phyloP scores from a whole-genome alignment of 2,113 vertebrate species.

The Larimichthys crocea region DNA sequence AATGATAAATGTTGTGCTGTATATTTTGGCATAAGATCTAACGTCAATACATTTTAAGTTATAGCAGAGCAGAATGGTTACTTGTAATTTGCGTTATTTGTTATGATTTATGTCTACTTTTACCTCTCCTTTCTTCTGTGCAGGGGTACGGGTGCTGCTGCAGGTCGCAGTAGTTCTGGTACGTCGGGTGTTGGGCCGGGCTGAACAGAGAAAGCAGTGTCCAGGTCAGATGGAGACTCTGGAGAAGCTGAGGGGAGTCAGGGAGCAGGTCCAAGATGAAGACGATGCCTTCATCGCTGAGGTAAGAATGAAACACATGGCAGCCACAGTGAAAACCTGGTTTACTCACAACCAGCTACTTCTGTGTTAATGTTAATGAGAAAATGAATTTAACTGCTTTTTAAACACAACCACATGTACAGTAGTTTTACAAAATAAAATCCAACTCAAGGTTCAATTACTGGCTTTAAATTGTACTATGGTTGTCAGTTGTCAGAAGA shows the following conservation, averaged over 20 bases:
- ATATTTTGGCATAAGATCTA: background rate
- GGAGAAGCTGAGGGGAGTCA: conserved; percentile 85
- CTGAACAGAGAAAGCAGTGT: conserved; percentile 85
- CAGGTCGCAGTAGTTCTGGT: conserved; percentile 89
- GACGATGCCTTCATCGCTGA: conserved; percentile 87
- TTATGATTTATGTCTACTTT: background rate
- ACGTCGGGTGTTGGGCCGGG: conserved; percentile 85
- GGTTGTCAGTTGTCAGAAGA: too few species aligned
- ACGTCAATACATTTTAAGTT: too few species aligned
- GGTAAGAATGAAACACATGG: conserved; percentile 68
- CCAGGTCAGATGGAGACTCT: conserved; percentile 91
- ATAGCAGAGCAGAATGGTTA: background rate
- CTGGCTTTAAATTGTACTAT: background rate
- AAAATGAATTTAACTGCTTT: background rate
- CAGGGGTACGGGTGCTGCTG: conserved; percentile 89
- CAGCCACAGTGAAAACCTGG: background rate
- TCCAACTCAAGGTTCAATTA: background rate
- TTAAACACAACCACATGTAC: background rate
- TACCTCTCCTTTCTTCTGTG: background rate
- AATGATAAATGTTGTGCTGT: background rate
- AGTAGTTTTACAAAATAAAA: background rate
- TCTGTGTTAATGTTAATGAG: background rate
- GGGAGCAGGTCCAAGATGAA: conserved; percentile 81
- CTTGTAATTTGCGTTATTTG: background rate
- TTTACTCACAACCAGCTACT: background rate